Conservation (phyloP, 2,797 vertebrate genomes). For the Denticeps clupeoides region DNA sequence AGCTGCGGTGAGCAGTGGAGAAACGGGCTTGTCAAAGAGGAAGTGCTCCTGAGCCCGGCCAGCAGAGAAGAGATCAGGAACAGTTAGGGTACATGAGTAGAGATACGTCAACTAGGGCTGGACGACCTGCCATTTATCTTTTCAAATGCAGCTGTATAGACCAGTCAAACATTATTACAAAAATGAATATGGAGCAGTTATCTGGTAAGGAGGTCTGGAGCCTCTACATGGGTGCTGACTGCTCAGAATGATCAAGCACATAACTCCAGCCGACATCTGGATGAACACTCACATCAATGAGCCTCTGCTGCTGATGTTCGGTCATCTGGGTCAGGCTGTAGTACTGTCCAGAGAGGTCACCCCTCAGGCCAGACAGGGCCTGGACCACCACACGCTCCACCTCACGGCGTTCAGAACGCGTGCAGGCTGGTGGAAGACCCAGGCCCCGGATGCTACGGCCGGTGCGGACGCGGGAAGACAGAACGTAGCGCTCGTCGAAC, state of each 20-base stretch:
- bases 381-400: conserved; percentile 77
- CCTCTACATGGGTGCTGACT: neutral
- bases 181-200: too few species aligned
- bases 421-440: conserved; percentile 79
- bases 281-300: conserved; percentile 75
- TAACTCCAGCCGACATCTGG: too few species aligned
- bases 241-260: neutral
- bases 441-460: conserved; percentile 87
- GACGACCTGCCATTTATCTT: too few species aligned
- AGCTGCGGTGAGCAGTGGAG: conserved; percentile 78
- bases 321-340: conserved; percentile 82
- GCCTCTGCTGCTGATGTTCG: conserved; percentile 79
- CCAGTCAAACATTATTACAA: too few species aligned
- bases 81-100: conserved; percentile 3
- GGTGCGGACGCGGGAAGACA: conserved; percentile 81
- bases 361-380: conserved; percentile 74
- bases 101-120: neutral
- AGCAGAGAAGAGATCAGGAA: conserved; percentile 50
- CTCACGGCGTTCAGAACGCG: conserved; percentile 76
- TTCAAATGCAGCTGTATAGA: too few species aligned
- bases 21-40: conserved; percentile 91
- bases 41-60: conserved; percentile 73
- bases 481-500: conserved; percentile 77
- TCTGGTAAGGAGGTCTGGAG: too few species aligned
- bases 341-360: conserved; percentile 77